A percentile compares a stretch with the other conserved stretches of the same genome.
phyloP scores from a whole-genome alignment of 2,113 vertebrate genomes.

The Siniperca chuatsi region DNA sequence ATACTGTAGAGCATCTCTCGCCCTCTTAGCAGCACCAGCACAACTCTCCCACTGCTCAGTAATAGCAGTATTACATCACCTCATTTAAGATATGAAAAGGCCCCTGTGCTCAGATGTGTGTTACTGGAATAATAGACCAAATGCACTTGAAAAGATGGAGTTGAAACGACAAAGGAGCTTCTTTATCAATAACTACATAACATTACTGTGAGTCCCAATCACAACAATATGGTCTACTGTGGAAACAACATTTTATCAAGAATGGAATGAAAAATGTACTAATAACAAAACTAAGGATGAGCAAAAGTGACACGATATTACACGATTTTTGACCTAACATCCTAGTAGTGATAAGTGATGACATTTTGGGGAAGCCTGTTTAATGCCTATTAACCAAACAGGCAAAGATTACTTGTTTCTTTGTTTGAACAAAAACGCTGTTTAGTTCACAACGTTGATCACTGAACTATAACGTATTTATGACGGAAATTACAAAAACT shows the following conservation, averaged over 20 bases:
- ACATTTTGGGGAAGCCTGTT: not conserved
- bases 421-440: not conserved
- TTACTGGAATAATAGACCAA: not conserved
- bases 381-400: no score
- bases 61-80: slow-evolving; percentile 8
- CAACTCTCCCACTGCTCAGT: not conserved
- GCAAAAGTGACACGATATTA: not conserved
- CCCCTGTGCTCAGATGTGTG: not conserved
- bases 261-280: not conserved
- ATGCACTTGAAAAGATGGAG: not conserved
- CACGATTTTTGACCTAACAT: not conserved
- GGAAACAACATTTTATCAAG: not conserved
- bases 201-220: not conserved
- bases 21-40: not conserved
- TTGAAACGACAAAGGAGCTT: not conserved
- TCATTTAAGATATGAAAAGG: not conserved
- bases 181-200: not conserved
- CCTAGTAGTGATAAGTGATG: not conserved
- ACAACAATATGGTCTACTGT: not conserved
- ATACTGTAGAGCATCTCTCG: not conserved
- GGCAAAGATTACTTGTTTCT: not conserved
- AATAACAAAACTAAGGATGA: not conserved
- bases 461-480: not conserved
- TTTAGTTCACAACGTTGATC: not conserved
- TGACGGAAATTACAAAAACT: no score